Base-by-base conservation (phyloP, 2,797 vertebrate genomes). In the Tinamus major region DNA sequence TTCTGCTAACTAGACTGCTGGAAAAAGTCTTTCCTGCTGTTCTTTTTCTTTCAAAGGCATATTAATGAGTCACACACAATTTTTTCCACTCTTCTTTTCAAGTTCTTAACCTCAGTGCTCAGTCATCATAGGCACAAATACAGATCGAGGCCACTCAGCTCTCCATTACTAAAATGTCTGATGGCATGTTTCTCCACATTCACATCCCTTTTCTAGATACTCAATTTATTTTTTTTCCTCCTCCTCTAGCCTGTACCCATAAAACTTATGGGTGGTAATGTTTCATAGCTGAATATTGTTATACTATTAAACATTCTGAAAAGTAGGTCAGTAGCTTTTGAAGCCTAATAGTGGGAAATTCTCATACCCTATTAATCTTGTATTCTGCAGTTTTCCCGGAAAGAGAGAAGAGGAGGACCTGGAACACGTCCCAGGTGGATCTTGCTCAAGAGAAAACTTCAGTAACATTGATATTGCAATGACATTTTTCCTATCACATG, bases 401-500 rank as follows among this genome's bases (percentile, higher is more conserved):
- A 33, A 55, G 6, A 9, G 9, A 76, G 51, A 21, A 61, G 5
- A 61, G 21, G 6, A 83, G 3, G 7, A 23, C 0, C 0, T 27
- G 10, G 37, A 68, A 58, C 23, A 26, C 41, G 5, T 64, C 12
- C 8, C 48, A 56, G 5, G 15, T 42, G 8, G n/a, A 58, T 13
- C 5, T 63, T 63, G 16, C 12, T 46, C 19, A 31, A 63, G 8
- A 16, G 56, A 70, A 89, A 90, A 8, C 27, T 56, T 39, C 65
- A 46, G 29, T 55, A 63, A n/a, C 37, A 58, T 3, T 0, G 1
- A 16, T 14, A 51, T 1, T 63, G 5, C 37, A 70, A 42, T 1
- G 39, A n/a, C n/a, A 56, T 72, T 62, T 39, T 3, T 2, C 3
- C 9, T 10, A 58, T 15, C 46, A 33, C 3, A 5, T 48, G 58